Evolutionary conservation across 2,113 vertebrate species (phyloP).

Genomic region (Zosterops japonicus): DNA sequence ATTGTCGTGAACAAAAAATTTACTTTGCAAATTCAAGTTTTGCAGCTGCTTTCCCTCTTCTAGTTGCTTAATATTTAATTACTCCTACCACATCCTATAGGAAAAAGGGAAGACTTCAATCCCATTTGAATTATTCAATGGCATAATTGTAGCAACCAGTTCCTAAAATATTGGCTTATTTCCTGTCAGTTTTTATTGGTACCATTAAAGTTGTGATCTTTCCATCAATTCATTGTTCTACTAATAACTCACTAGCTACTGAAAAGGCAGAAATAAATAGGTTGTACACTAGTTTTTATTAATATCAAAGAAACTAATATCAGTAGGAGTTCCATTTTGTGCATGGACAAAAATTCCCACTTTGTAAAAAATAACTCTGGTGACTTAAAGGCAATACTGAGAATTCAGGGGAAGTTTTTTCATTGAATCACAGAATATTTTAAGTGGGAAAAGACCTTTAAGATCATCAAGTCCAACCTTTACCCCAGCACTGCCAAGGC

Average conservation of each 20-base stretch:
- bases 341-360: background rate
- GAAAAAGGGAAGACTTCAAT: background rate
- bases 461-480: background rate
- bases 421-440: background rate
- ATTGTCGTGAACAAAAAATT: background rate
- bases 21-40: background rate
- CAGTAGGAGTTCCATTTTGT: background rate
- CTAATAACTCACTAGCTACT: background rate
- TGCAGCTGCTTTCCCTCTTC: background rate
- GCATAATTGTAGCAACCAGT: background rate
- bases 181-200: background rate
- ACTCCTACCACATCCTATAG: background rate
- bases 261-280: background rate
- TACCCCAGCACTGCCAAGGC: background rate
- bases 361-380: background rate
- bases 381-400: background rate
- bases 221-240: background rate
- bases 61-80: background rate
- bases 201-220: background rate
- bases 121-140: background rate
- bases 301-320: background rate
- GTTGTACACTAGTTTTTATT: background rate
- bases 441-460: background rate
- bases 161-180: background rate
- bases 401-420: background rate